Conservation (phyloP, 2,888 invertebrate genomes). For the Anaspis maculata region DNA sequence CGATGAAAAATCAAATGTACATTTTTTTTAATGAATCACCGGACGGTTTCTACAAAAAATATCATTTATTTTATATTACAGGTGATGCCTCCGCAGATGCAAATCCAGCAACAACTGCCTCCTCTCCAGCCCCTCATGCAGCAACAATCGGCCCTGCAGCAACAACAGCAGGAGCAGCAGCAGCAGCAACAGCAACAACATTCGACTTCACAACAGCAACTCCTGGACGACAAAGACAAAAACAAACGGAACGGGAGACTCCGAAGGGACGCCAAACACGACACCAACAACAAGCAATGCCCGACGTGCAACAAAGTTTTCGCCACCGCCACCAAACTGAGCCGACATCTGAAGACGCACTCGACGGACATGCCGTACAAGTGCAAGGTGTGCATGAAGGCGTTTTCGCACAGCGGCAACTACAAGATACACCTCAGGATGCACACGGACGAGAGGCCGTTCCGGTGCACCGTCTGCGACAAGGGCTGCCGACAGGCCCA, state of each 20-base stretch:
- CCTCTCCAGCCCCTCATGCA: conserved; percentile 18
- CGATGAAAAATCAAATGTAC: too few species aligned
- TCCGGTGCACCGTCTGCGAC: conserved; percentile 40
- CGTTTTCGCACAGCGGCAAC: conserved; percentile 42
- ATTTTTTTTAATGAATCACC: too few species aligned
- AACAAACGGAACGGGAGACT: conserved; percentile 1
- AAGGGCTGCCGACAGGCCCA: conserved; percentile 43
- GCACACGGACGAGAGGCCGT: conserved; percentile 42
- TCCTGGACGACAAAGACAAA: conserved; percentile 15
- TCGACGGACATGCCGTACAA: conserved; percentile 40
- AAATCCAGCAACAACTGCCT: conserved; percentile 17
- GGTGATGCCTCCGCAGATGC: conserved; percentile 17
- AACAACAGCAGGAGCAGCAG: conserved; percentile 16
- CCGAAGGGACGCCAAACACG: conserved; percentile 16
- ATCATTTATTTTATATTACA: too few species aligned
- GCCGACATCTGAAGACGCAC: conserved; percentile 42
- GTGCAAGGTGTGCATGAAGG: conserved; percentile 40
- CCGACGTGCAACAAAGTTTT: conserved; percentile 38
- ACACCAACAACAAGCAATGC: conserved; percentile 33
- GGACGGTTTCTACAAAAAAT: too few species aligned
- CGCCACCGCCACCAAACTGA: conserved; percentile 36
- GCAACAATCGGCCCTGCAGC: conserved; percentile 4
- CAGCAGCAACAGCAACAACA: conserved; percentile 15
- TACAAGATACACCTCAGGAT: conserved; percentile 41
- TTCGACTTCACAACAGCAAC: conserved; percentile 2